Evolutionary conservation across 2,888 invertebrate species (phyloP), one percentile per base, ranked within the genome.

Genomic region (Noctua comes): DNA sequence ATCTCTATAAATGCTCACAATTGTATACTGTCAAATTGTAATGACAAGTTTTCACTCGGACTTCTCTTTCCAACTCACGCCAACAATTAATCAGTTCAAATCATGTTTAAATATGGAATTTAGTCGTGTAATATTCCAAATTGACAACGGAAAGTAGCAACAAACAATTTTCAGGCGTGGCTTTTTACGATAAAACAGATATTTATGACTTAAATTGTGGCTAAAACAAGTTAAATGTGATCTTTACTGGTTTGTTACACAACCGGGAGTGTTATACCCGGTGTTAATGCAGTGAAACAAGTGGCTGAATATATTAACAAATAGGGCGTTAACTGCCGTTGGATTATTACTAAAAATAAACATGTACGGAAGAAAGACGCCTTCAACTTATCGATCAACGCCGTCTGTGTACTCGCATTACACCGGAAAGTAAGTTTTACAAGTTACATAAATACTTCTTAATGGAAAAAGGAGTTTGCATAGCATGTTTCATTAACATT

Each of bases 321-420:
- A 70, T 73, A 86, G 90, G 92, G 92, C 92, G 92, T 91, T 73
- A 82, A 87, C 90, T 82, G 77, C 68, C 65, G 77, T 74, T 80
- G 77, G 78, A 83, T 79, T 76, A 73, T 76, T 64, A 76, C n/a
- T 57, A 83, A 87, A 86, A 66, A 84, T 82, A 82, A 93, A 87
- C 76, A 97, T 97, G 97, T 98, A 98, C 95, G 98, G 98, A 74
- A 97, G 98, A 90, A 98, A 98, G 95, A 98, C 98, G 46, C 98
- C 98, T 8, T 98, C 98, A 76, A 98, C 98, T 7, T 97, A 97
- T 91, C 97, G 97, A 89, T 99, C 99, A 69, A 98, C 99, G 88
- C 98, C 98, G 18, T 99, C 99, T 1, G 98, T 99, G 66, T 99
- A 99, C 93, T 99, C 99, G 0, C 98, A 99, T 94, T 98, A 98